phyloP scores from a whole-genome alignment of 2,888 invertebrate species.

The Phyllotreta cruciferae region DNA sequence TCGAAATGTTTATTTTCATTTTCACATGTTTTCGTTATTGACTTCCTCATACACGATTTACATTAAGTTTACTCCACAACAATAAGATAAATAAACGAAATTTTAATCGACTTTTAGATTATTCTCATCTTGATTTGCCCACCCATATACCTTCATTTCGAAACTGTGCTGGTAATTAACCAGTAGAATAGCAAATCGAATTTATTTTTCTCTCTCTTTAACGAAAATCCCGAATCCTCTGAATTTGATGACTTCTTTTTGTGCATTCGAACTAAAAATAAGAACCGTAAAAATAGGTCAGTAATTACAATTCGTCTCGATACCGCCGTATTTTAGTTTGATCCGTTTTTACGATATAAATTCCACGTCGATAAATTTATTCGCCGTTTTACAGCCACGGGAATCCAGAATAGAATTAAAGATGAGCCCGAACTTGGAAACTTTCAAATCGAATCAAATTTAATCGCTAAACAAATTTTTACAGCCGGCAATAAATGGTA shows the following conservation, averaged over 20 bases:
- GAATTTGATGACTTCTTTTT: too few species aligned
- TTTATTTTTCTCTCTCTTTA: too few species aligned
- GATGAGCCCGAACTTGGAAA: slow-evolving; percentile 19
- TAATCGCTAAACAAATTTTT: slow-evolving; percentile 19
- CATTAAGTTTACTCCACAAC: slow-evolving; percentile 8
- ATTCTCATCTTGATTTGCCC: not conserved
- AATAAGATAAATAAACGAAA: slow-evolving; percentile 10
- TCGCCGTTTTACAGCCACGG: slow-evolving; percentile 16
- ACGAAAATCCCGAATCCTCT: too few species aligned
- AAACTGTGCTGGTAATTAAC: not conserved
- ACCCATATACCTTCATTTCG: slow-evolving; percentile 4
- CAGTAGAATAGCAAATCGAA: too few species aligned
- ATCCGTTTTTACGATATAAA: slow-evolving; percentile 3
- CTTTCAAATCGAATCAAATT: slow-evolving; percentile 17
- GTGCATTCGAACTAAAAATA: too few species aligned
- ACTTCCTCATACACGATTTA: slow-evolving; percentile 28
- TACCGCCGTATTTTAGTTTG: not conserved
- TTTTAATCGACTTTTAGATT: not conserved
- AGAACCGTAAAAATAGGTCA: too few species aligned
- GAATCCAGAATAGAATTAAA: slow-evolving; percentile 7
- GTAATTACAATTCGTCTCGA: not conserved
- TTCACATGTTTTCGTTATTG: slow-evolving; percentile 26
- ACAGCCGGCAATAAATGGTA: slow-evolving; percentile 23
- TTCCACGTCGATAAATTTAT: slow-evolving; percentile 11
- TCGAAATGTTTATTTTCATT: slow-evolving; percentile 31